Evolutionary conservation across 2,113 vertebrate genomes (phyloP).

Genomic region (Pan paniscus): DNA sequence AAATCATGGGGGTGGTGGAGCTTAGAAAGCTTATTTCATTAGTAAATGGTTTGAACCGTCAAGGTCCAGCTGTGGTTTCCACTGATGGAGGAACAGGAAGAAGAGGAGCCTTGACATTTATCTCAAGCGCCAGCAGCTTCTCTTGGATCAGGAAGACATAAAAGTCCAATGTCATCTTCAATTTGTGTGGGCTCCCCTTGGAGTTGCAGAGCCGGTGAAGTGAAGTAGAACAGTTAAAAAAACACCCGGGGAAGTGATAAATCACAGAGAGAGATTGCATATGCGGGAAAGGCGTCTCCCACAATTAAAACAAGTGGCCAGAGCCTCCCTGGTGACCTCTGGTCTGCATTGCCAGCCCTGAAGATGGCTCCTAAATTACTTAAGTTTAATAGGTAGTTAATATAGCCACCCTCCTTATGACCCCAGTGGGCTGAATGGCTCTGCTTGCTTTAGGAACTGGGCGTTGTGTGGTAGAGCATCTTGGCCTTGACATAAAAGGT

Average conservation of each 20-base stretch:
- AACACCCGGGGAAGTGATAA: not conserved
- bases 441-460: constrained; percentile 61
- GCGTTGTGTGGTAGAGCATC: not conserved
- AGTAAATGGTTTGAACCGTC: not conserved
- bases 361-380: constrained; percentile 50
- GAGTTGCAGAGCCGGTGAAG: not conserved
- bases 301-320: constrained; percentile 26
- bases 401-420: constrained; percentile 63
- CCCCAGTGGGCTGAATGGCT: constrained; percentile 57
- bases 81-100: not conserved
- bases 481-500: not conserved
- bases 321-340: constrained; percentile 64
- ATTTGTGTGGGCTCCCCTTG: not conserved
- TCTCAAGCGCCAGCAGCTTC: not conserved
- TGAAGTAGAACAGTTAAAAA: constrained; percentile 24
- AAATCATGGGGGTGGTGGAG: not conserved
- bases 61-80: not conserved
- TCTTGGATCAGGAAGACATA: constrained; percentile 52
- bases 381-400: constrained; percentile 68
- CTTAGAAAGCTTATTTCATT: constrained; percentile 51
- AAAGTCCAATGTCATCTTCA: constrained; percentile 43
- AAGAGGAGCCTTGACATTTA: not conserved
- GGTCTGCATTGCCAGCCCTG: constrained; percentile 35
- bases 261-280: not conserved
- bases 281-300: constrained; percentile 56